A percentile compares a stretch with the other conserved stretches of the same genome.
phyloP scores from a whole-genome alignment of 2,113 vertebrate genomes.

The Neopipo cinnamomea region DNA sequence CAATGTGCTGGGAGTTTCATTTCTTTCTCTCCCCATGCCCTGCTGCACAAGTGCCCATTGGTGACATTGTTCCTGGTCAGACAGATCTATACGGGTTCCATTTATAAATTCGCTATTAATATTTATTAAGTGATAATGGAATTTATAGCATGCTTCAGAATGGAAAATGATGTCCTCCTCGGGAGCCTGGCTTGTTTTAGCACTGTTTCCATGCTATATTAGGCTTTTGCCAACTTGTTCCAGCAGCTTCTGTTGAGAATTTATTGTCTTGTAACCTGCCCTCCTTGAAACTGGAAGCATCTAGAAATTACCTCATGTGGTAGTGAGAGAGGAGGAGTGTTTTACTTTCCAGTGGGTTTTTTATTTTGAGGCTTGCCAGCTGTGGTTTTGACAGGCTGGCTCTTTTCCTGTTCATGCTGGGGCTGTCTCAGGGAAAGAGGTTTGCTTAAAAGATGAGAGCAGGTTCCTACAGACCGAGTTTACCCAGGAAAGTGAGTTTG shows the following conservation, averaged over 20 bases:
- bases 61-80: slow-evolving; percentile 27
- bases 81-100: slow-evolving; percentile 17
- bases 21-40: neutral
- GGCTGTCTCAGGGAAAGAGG: neutral
- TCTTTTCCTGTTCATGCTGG: neutral
- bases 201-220: slow-evolving; percentile 43
- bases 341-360: neutral
- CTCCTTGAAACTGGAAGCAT: slow-evolving; percentile 42
- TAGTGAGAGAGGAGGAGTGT: neutral
- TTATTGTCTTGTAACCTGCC: slow-evolving; percentile 31
- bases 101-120: slow-evolving; percentile 71
- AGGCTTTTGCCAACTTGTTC: slow-evolving; percentile 34
- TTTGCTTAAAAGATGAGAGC: neutral
- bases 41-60: neutral
- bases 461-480: neutral
- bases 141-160: slow-evolving; percentile 59
- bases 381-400: slow-evolving; percentile 1
- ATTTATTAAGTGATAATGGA: slow-evolving; percentile 68
- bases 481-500: neutral
- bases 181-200: slow-evolving; percentile 40
- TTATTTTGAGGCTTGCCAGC: slow-evolving; percentile 14
- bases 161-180: slow-evolving; percentile 45
- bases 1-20: neutral
- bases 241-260: slow-evolving; percentile 22
- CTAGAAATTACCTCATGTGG: slow-evolving; percentile 19